These are phyloP conservation scores for Coregonus ussuriensis DNA, from an alignment of 2,797 vertebrate genomes.

Conservation along the genomic window DNA sequence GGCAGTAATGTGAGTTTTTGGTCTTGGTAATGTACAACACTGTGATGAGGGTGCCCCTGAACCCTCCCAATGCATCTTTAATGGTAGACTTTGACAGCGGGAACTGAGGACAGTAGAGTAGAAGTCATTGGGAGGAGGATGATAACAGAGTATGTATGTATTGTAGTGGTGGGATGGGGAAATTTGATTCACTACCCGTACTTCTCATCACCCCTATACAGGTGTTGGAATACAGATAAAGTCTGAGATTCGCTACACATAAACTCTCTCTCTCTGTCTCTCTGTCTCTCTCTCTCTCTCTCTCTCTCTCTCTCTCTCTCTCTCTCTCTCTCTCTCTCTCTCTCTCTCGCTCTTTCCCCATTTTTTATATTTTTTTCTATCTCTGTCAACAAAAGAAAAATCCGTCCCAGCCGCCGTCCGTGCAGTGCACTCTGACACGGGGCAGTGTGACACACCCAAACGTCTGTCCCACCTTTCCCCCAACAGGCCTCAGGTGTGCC, in stretches of 20 bases:
- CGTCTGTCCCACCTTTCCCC: not conserved
- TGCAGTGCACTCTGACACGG: too few species aligned
- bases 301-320: not conserved
- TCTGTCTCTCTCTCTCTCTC: not conserved
- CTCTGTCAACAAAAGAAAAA: too few species aligned
- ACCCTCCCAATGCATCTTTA: not conserved
- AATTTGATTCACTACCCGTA: not conserved
- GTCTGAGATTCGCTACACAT: not conserved
- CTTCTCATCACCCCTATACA: not conserved
- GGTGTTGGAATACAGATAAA: not conserved
- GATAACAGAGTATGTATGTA: not conserved
- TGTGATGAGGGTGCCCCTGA: not conserved
- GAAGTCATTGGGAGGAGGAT: not conserved
- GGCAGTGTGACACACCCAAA: not conserved
- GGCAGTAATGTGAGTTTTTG: not conserved
- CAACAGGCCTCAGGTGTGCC: not conserved
- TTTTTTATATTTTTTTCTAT: not conserved
- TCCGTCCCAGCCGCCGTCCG: too few species aligned
- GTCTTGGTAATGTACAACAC: not conserved
- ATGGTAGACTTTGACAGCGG: not conserved
- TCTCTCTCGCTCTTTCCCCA: not conserved
- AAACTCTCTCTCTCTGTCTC: not conserved
- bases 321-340: not conserved
- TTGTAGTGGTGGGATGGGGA: not conserved
- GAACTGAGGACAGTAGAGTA: not conserved